Conservation (phyloP, 2,113 vertebrate species). For the Bos indicus region DNA sequence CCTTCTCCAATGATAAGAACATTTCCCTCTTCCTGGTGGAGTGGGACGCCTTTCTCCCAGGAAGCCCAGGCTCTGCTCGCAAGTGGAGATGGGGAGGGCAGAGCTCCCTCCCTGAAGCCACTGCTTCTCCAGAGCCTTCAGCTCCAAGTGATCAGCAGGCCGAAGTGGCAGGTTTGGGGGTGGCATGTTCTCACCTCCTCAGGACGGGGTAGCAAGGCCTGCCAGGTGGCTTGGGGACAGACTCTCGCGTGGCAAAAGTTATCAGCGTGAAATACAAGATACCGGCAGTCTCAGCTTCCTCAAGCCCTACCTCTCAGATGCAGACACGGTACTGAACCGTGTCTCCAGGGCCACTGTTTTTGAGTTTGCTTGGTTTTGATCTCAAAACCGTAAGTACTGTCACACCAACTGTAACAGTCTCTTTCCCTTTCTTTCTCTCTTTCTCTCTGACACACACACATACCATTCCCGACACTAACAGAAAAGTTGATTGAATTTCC, state of each 20-base stretch:
- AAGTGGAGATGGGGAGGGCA: neutral
- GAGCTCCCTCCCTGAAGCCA: neutral
- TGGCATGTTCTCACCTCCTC: neutral
- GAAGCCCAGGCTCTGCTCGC: neutral
- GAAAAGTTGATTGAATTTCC: neutral
- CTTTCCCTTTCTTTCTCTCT: neutral
- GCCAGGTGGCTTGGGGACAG: fast-evolving
- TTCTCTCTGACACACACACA: neutral
- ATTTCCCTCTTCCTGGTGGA: neutral
- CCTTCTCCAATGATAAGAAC: neutral
- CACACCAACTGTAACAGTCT: fast-evolving
- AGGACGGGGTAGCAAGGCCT: neutral
- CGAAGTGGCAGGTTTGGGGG: neutral
- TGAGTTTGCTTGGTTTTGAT: neutral
- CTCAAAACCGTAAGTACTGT: neutral
- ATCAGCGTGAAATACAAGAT: neutral
- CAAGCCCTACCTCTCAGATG: neutral
- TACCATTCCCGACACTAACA: neutral
- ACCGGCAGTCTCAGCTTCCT: neutral
- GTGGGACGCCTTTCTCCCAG: neutral
- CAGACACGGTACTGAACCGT: fast-evolving
- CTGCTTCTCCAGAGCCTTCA: neutral
- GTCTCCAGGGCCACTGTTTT: neutral
- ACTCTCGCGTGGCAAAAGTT: neutral
- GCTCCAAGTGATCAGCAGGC: neutral